Percentiles rank a stretch among this genome's conserved stretches.
Evolutionary conservation across 2,888 invertebrate species (phyloP).

Genomic region (Melanargia galathea): DNA sequence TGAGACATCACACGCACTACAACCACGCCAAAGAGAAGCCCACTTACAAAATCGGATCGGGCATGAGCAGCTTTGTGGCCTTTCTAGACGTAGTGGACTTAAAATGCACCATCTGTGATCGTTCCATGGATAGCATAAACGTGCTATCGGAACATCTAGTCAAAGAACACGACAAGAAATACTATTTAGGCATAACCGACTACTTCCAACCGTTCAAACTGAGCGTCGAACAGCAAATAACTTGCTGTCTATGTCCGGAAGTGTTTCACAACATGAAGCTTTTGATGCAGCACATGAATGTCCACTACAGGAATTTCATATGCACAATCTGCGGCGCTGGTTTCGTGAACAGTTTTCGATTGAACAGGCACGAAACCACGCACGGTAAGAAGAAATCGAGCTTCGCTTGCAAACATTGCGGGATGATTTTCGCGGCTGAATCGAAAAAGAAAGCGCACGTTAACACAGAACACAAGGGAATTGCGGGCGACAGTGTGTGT

Average conservation of each 20-base stretch:
- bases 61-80: constrained; percentile 69
- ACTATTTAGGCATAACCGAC: constrained; percentile 64
- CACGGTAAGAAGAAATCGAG: constrained; percentile 70
- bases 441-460: constrained; percentile 73
- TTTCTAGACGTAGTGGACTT: constrained; percentile 71
- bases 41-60: constrained; percentile 67
- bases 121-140: constrained; percentile 56
- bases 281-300: constrained; percentile 75
- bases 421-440: constrained; percentile 65
- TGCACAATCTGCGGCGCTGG: constrained; percentile 74
- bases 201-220: constrained; percentile 70
- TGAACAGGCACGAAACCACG: constrained; percentile 69
- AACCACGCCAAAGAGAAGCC: constrained; percentile 68
- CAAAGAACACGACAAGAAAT: constrained; percentile 63
- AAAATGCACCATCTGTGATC: constrained; percentile 67
- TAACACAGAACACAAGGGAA: constrained; percentile 70
- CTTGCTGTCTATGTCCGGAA: constrained; percentile 68
- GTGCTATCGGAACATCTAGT: constrained; percentile 63
- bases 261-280: constrained; percentile 71
- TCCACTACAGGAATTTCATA: constrained; percentile 72
- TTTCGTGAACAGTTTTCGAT: constrained; percentile 68
- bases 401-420: constrained; percentile 67
- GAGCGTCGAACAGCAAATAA: constrained; percentile 63
- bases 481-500: constrained; percentile 73
- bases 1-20: constrained; percentile 62